phyloP scores from a whole-genome alignment of 2,797 vertebrate genomes.

The Rhincodon typus region DNA sequence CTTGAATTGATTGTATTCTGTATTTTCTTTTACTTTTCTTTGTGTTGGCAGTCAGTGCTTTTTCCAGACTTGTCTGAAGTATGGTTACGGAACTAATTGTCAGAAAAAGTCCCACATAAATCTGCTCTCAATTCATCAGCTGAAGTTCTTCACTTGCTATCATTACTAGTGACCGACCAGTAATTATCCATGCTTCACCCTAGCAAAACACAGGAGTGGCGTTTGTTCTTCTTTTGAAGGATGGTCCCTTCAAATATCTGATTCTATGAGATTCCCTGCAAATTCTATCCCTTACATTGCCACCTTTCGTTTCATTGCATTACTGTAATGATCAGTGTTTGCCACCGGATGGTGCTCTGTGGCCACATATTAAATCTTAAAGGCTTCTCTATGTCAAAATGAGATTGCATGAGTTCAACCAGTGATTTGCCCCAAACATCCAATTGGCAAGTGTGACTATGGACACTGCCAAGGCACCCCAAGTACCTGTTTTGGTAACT shows the following conservation, averaged over 20 bases:
- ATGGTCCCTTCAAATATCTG: not conserved
- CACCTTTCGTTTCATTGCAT: not conserved
- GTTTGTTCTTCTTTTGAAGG: not conserved
- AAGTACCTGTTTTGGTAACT: too few species aligned
- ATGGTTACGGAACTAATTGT: not conserved
- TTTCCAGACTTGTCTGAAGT: not conserved
- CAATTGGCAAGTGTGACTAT: not conserved
- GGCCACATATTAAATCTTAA: too few species aligned
- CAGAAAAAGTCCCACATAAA: not conserved
- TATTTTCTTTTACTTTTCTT: not conserved
- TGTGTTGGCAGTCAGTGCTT: not conserved
- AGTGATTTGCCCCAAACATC: not conserved
- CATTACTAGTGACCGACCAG: not conserved
- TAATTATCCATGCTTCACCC: not conserved
- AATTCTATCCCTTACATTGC: too few species aligned
- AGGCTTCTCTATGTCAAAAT: not conserved
- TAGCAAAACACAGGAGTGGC: not conserved
- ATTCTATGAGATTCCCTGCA: not conserved
- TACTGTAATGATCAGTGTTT: not conserved
- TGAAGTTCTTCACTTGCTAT: not conserved
- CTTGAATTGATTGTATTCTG: not conserved
- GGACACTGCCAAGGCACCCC: too few species aligned
- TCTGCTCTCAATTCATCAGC: not conserved
- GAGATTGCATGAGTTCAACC: not conserved
- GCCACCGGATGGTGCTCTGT: not conserved